phyloP scores from a whole-genome alignment of 2,888 invertebrate genomes.

The Lasioglossum villosulum region DNA sequence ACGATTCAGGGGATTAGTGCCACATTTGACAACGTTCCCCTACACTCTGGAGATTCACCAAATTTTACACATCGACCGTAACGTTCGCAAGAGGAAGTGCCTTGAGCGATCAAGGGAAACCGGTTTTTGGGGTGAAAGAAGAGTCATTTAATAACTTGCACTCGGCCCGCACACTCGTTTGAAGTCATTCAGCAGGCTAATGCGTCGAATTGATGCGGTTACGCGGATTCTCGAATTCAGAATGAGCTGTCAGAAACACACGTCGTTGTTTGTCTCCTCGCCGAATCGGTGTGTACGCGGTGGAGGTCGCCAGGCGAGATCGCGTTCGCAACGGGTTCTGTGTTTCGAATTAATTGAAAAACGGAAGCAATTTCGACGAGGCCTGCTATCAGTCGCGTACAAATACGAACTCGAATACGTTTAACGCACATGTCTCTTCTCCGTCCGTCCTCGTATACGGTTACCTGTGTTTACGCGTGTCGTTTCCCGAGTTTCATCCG shows the following conservation, averaged over 20 bases:
- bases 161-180: background rate
- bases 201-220: constrained; percentile 40
- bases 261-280: constrained; percentile 62
- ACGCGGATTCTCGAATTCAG: constrained; percentile 56
- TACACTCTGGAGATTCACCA: no score
- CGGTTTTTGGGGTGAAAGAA: background rate
- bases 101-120: background rate
- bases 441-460: background rate
- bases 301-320: constrained; percentile 32
- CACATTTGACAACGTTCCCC: background rate
- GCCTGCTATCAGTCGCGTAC: constrained; percentile 54
- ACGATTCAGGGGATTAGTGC: no score
- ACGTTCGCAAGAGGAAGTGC: no score
- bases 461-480: constrained; percentile 24
- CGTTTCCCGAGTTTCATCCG: background rate
- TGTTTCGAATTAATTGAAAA: constrained; percentile 78
- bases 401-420: constrained; percentile 53
- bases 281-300: background rate
- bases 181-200: constrained; percentile 16
- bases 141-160: background rate
- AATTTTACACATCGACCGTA: background rate
- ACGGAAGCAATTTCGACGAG: constrained; percentile 77
- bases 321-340: constrained; percentile 47
- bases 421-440: constrained; percentile 52
- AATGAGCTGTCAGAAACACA: constrained; percentile 73